These are phyloP conservation scores for Diaphora mendica DNA, from an alignment of 2,888 invertebrate genomes.

Conservation along the genomic window DNA sequence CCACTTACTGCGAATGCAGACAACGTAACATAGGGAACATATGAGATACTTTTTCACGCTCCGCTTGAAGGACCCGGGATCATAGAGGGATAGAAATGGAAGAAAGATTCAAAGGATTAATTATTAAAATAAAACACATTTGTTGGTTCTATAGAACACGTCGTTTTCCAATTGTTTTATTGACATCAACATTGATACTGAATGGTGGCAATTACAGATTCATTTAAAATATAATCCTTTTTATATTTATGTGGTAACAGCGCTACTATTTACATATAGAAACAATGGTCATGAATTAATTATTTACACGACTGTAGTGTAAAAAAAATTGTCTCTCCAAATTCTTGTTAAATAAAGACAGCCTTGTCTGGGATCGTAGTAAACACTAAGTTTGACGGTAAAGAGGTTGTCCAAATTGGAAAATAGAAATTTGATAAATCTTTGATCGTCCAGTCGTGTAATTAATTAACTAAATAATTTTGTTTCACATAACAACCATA, in stretches of 20 bases:
- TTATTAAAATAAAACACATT: neutral
- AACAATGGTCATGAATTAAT: neutral
- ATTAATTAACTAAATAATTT: constrained; percentile 2
- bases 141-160: neutral
- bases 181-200: constrained; percentile 18
- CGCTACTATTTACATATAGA: neutral
- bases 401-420: neutral
- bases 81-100: too few species aligned
- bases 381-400: neutral
- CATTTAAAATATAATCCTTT: neutral
- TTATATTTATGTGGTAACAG: neutral
- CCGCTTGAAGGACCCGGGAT: too few species aligned
- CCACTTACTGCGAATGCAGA: too few species aligned
- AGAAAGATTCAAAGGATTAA: too few species aligned
- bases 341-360: neutral
- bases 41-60: too few species aligned
- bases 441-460: neutral
- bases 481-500: neutral
- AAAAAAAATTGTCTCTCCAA: too few species aligned
- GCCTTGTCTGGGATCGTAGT: neutral
- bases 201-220: neutral
- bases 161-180: constrained; percentile 8
- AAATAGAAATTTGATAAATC: neutral
- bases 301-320: constrained; percentile 6
- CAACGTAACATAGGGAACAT: too few species aligned